Base-by-base conservation (phyloP, 2,888 invertebrate genomes). In the Diarsia rubi region DNA sequence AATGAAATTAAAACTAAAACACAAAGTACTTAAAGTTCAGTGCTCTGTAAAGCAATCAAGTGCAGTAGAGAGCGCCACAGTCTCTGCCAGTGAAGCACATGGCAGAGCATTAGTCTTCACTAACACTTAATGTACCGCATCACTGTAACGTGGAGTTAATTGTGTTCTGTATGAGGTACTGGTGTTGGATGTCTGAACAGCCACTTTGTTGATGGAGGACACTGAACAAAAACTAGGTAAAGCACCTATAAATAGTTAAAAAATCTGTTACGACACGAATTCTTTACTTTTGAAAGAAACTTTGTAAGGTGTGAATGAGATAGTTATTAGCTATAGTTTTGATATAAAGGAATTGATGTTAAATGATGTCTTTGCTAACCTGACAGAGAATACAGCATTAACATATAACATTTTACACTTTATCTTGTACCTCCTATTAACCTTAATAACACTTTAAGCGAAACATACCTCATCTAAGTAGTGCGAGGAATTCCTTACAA, bases 11-110 rank as follows among this genome's bases (percentile, higher is more conserved):
- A 45, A 80, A 83, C 8, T 79, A 49, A 52, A 59, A 31, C 19
- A 69, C 16, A 64, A 76, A 62, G 62, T 62, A 62, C 42, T 42
- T 3, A 49, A 57, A 74, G 75, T 84, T 84, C 84, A 80, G 63
- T 65, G 81, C 27, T 74, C 81, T 24, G 0, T 42, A 24, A 42
- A n/a, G 59, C 75, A 75, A 75, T 81, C 64, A 75, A 19, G 21
- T 75, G 85, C 80, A 81, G 68, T 68, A 14, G 60, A 24, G 42
- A 31, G 42, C n/a, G 45, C 37, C 66, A 31, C 67, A 68, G 81
- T 64, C 63, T 44, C 57, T 31, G 78, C 57, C 31, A 24, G 31
- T 2, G 66, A 19, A 75, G 21, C 74, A 80, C 54, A 72, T 73
- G 84, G 14, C 57, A 21, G 24, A 21, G 14, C 42, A 63, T 66